Percentiles rank a stretch among this genome's conserved stretches.
Conservation (phyloP, 1,140 invertebrate genomes). For the Ceratosolen solmsi region DNA sequence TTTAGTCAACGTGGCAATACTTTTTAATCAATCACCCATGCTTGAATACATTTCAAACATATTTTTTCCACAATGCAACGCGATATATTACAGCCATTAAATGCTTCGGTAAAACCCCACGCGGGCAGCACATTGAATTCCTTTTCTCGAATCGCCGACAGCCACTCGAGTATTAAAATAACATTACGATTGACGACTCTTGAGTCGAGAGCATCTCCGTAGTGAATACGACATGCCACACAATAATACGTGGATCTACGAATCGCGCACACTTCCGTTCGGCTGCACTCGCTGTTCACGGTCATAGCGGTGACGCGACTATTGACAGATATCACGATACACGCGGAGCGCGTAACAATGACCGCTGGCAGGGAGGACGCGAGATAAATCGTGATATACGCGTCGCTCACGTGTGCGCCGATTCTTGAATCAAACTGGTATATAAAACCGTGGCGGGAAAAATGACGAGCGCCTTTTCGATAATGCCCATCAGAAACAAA, state of each 20-base stretch:
- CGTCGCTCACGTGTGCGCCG: too few species aligned
- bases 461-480: conserved; percentile 19
- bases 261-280: conserved; percentile 17
- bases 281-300: not conserved
- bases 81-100: too few species aligned
- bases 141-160: not conserved
- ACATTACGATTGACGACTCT: not conserved
- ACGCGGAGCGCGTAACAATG: not conserved
- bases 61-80: not conserved
- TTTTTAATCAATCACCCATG: not conserved
- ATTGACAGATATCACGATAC: not conserved
- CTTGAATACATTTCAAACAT: not conserved
- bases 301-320: not conserved
- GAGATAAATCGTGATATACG: too few species aligned
- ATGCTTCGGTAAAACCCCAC: too few species aligned
- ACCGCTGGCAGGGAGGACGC: not conserved
- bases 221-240: not conserved
- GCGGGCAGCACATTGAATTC: too few species aligned
- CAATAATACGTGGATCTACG: not conserved
- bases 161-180: conserved; percentile 10
- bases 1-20: not conserved
- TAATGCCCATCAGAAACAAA: too few species aligned
- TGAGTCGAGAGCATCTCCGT: not conserved
- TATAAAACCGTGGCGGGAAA: conserved; percentile 21
- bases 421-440: conserved; percentile 46